These are phyloP conservation scores for Rhinolophus sinicus DNA, from an alignment of 2,113 vertebrate species.

Conservation along the genomic window DNA sequence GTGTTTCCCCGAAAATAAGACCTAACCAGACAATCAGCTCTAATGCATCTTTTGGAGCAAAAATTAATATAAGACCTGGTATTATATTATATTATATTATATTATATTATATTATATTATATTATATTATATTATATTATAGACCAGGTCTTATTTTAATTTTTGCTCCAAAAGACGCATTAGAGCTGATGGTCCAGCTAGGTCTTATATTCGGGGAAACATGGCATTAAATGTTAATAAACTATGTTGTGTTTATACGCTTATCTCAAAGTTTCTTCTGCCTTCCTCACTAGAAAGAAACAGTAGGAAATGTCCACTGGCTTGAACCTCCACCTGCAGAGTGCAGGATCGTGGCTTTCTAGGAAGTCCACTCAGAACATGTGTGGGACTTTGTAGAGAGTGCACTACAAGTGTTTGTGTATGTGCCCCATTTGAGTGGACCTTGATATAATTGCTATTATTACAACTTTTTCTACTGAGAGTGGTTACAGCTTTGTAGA, in stretches of 20 bases:
- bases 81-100: too few relatives aligned
- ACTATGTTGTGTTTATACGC: neutral
- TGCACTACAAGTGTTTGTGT: neutral
- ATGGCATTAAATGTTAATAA: neutral
- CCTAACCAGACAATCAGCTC: too few relatives aligned
- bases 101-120: too few relatives aligned
- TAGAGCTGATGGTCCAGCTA: too few relatives aligned
- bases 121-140: too few relatives aligned
- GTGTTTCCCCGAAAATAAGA: too few relatives aligned
- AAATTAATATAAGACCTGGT: too few relatives aligned
- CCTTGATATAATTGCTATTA: neutral
- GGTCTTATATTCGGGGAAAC: too few relatives aligned
- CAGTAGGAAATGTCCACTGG: neutral
- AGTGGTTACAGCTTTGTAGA: neutral
- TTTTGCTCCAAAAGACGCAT: too few relatives aligned
- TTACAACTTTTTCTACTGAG: neutral
- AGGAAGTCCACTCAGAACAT: neutral
- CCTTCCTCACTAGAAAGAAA: neutral
- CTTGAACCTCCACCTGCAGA: neutral
- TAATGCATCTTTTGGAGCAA: too few relatives aligned
- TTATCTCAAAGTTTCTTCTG: neutral
- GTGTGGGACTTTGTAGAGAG: neutral
- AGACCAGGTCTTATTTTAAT: too few relatives aligned
- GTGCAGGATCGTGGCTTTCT: neutral
- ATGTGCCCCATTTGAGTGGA: neutral